Percentiles rank a stretch among this genome's conserved stretches.
These are phyloP conservation scores for Thecocarcelia acutangulata DNA, from an alignment of 2,888 invertebrate genomes.

Conservation along the genomic window DNA sequence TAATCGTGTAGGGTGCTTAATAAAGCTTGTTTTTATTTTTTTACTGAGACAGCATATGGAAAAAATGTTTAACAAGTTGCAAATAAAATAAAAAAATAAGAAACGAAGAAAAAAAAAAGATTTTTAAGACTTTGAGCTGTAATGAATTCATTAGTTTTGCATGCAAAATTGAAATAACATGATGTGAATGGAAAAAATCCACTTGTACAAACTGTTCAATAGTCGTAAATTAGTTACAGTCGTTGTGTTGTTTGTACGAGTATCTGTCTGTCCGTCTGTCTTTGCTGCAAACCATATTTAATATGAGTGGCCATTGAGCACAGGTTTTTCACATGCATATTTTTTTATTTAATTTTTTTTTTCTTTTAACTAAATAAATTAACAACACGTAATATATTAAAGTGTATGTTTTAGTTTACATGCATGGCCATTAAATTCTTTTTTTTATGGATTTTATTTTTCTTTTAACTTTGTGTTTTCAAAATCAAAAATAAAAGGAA, in stretches of 20 bases:
- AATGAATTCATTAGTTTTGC: slow-evolving; percentile 64
- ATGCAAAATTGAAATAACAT: slow-evolving; percentile 48
- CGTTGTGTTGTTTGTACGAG: not conserved
- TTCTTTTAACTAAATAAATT: slow-evolving; percentile 48
- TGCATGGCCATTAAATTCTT: slow-evolving; percentile 34
- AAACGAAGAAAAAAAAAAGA: not conserved
- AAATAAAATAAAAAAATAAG: slow-evolving; percentile 31
- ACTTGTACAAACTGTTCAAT: slow-evolving; percentile 36
- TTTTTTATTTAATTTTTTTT: not conserved
- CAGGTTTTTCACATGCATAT: slow-evolving; percentile 8
- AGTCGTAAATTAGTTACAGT: slow-evolving; percentile 8
- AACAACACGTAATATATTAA: slow-evolving; percentile 56
- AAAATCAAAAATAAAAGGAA: not conserved
- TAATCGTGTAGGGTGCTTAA: slow-evolving; percentile 29
- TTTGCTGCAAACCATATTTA: slow-evolving; percentile 4
- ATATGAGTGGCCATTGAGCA: slow-evolving; percentile 40
- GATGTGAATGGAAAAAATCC: slow-evolving; percentile 46
- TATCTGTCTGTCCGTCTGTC: not conserved
- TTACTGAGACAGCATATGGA: not conserved
- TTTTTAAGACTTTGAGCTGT: slow-evolving; percentile 48
- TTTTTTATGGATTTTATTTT: slow-evolving; percentile 11
- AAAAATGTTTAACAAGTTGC: slow-evolving; percentile 42
- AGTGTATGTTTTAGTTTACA: slow-evolving; percentile 52
- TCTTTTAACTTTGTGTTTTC: not conserved
- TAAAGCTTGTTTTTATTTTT: not conserved